Evolutionary conservation across 2,113 vertebrate species (phyloP), one percentile per base, ranked within the genome.

Genomic region (Arizona elegans): DNA sequence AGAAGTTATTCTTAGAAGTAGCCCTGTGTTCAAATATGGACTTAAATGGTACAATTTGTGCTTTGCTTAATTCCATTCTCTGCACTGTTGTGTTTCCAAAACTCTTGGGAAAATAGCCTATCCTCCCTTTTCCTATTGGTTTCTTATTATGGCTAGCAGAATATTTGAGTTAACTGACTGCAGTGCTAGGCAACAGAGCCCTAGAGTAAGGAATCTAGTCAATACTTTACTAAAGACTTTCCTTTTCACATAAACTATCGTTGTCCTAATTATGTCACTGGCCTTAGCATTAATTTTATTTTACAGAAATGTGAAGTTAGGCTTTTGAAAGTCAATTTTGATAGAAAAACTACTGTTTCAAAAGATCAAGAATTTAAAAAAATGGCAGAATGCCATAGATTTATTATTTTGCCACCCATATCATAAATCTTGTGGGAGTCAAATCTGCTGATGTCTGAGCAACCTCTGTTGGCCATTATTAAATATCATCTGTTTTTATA

Each of bases 401-500:
- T 92, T 94, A 88, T 11, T 89, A 55, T 58, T 92, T 91, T 92
- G 91, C 90, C 65, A 89, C 52, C n/a, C 0, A 93, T 89, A 93
- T 52, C 70, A 85, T 92, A 90, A 19, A 91, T 90, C 85, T 10
- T 26, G 5, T 90, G 33, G 62, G 89, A 91, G 91, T 92, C 53
- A 86, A 94, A 55, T 59, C 19, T 70, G 87, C 85, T 91, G 62
- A 81, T 93, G 26, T 12, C 95, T 93, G 93, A 96, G 97, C 95
- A 95, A 87, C 96, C 96, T 96, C 95, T 96, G 96, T 90, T 93
- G 90, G 97, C 89, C 90, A 70, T 93, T 93, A 94, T 92, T 95
- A 95, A 94, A 97, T 93, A 95, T 89, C 94, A 95, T 94, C 90
- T 94, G 70, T 95, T 93, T 89, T 94, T 92, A 75, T 92, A 90